Base-by-base conservation (phyloP, 2,888 invertebrate genomes). In the Rotaria macrura region DNA sequence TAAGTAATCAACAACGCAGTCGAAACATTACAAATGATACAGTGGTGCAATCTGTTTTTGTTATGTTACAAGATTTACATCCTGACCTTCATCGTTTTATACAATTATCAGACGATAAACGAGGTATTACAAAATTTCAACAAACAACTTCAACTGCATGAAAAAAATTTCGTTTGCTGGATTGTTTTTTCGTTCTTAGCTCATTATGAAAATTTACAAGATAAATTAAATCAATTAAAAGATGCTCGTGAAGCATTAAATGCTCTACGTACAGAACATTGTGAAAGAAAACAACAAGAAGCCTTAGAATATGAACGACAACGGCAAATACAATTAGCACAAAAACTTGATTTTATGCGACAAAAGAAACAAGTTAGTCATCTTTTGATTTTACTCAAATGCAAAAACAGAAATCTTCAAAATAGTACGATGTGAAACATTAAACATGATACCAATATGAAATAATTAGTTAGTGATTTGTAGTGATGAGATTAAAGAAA, bases 21-120 rank as follows among this genome's bases (percentile, higher is more conserved):
- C 93, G 99, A 47, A 95, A 95, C 40, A 97, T 99, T 88, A 94
- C 96, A 54, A 97, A 96, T 89, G 99, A 99, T 90, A 96, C 96
- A 17, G 95, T 97, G 4, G 97, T 99, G 7, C 98, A 99, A 91
- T 95, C 96, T 0, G 92, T 98, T 55, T 99, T 99, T 90, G 94
- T 96, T 94, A 96, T 95, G 88, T 94, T 99, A 87, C 97, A 97
- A 0, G 94, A 95, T 85, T 94, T 97, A 94, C 98, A 99, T 91
- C 96, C 97, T 34, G 94, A 95, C 89, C 93, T 99, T 85, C 92
- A 99, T 89, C 93, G 94, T 83, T 95, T 95, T 90, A 96, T 98
- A 88, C 74, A 84, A 72, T 85, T 84, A 40, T 57, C 52, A 83
- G 87, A 86, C 29, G 85, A 49, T 95, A 96, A 87, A 90, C 91